Percentiles rank a stretch among this genome's conserved stretches.
Evolutionary conservation across 1,140 invertebrate genomes (phyloP).

Genomic region (Acyrthosiphon pisum): DNA sequence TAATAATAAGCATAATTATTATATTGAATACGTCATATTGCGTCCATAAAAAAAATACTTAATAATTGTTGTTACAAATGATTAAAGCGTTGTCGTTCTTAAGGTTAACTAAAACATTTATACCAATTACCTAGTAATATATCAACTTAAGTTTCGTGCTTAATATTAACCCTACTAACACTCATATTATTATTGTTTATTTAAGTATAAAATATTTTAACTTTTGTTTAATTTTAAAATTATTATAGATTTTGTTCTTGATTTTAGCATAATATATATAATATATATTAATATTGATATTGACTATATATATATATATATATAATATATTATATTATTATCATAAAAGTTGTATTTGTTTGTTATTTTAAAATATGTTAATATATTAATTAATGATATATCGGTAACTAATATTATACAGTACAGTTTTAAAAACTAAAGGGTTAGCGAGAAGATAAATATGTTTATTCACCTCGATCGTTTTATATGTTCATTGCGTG

Average conservation of each 20-base stretch:
- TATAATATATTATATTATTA: not conserved
- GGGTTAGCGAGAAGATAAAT: not conserved
- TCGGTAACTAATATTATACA: not conserved
- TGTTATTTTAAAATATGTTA: not conserved
- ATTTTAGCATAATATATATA: not conserved
- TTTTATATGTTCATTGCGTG: not conserved
- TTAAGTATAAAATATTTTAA: constrained; percentile 9
- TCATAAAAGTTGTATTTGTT: not conserved
- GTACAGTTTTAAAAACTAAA: not conserved
- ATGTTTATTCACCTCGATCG: not conserved
- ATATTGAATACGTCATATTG: not conserved
- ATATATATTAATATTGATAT: constrained; percentile 3
- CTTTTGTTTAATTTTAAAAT: constrained; percentile 23
- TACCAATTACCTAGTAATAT: not conserved
- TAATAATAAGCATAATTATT: not conserved
- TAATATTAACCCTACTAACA: constrained; percentile 35
- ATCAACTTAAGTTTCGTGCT: not conserved
- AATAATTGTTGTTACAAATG: not conserved
- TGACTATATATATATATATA: not conserved
- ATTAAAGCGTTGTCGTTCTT: constrained; percentile 32
- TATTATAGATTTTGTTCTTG: not conserved
- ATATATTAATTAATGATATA: not conserved
- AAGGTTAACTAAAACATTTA: not conserved
- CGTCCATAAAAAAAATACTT: not conserved
- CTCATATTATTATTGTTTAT: not conserved